Evolutionary conservation across 2,888 invertebrate species (phyloP), one percentile per base, ranked within the genome.

Genomic region (Drosophila anomelani): DNA sequence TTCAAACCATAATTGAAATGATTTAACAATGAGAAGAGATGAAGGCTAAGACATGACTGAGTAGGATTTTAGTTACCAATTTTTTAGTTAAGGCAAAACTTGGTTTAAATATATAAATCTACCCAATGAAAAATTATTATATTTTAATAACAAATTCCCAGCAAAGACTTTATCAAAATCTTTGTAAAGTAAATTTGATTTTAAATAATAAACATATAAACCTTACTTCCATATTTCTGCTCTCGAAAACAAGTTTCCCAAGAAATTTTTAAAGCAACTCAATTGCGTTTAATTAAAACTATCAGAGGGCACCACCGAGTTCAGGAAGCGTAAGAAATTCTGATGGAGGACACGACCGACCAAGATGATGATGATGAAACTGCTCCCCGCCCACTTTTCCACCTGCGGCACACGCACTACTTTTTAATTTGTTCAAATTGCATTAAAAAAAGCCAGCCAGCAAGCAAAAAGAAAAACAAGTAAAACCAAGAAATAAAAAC

Each of bases 401-500:
- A 59, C 53, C 61, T 54, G 61, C 75, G 64, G 72, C 55, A 41
- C 74, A 87, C 79, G 81, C 82, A 89, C 71, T 63, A 85, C 75
- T 89, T 84, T 80, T 89, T 79, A 87, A 84, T 89, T 87, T 87
- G 77, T 77, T 89, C 23, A 78, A 84, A 84, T 84, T 89, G 85
- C 79, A 88, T 83, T 76, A 81, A 57, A 73, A 67, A 43, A 56
- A n/a, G 29, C 29, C 3, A 20, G 32, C 49, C 49, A n/a, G 29
- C 29, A 3, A 20, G 32, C 49, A 13, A 20, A 56, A 49, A 15
- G 13, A 51, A 47, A 39, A 47, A 13, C 49, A 20, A 53, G 51
- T 60, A 41, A 26, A 44, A 34, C n/a, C 69, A 58, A 43, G 62
- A 62, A 38, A 68, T 66, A 44, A 68, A 67, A 64, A 43, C 67